Conservation (phyloP, 2,888 invertebrate genomes). For the Agelastica alni region DNA sequence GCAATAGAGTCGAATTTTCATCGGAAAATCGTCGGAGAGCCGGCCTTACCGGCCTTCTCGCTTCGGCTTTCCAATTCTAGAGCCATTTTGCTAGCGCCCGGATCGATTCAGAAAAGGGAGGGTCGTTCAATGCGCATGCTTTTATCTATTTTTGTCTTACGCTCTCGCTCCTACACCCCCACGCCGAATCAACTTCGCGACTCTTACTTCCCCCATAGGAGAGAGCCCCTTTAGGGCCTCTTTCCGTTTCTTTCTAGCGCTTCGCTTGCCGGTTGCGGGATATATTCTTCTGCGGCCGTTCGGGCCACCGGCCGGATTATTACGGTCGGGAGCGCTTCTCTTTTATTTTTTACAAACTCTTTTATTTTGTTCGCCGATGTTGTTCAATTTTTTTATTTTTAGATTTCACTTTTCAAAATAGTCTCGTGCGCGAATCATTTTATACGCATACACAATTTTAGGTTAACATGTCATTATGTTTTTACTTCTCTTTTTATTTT, state of each 20-base stretch:
- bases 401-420: conserved; percentile 29
- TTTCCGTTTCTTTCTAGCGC: conserved; percentile 31
- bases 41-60: conserved; percentile 56
- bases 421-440: neutral
- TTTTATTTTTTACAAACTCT: conserved; percentile 13
- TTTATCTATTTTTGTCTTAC: conserved; percentile 59
- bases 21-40: conserved; percentile 38
- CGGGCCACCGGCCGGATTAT: conserved; percentile 20
- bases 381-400: conserved; percentile 25
- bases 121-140: conserved; percentile 56
- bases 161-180: conserved; percentile 53
- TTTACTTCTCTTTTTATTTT: neutral
- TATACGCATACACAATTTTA: conserved; percentile 6
- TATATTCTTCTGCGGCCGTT: conserved; percentile 28
- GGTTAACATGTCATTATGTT: conserved; percentile 15
- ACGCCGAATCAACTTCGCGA: conserved; percentile 47
- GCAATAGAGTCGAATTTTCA: conserved; percentile 52
- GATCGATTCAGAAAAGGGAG: conserved; percentile 58
- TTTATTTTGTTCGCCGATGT: conserved; percentile 19
- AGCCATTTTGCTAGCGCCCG: conserved; percentile 56
- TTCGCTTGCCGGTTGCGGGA: conserved; percentile 27
- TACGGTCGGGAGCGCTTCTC: conserved; percentile 13
- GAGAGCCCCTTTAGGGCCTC: conserved; percentile 32
- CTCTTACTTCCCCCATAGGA: conserved; percentile 42
- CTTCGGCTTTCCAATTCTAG: conserved; percentile 56